These are phyloP conservation scores for Pseudochaenichthys georgianus DNA, from an alignment of 2,797 vertebrate species.

Conservation along the genomic window DNA sequence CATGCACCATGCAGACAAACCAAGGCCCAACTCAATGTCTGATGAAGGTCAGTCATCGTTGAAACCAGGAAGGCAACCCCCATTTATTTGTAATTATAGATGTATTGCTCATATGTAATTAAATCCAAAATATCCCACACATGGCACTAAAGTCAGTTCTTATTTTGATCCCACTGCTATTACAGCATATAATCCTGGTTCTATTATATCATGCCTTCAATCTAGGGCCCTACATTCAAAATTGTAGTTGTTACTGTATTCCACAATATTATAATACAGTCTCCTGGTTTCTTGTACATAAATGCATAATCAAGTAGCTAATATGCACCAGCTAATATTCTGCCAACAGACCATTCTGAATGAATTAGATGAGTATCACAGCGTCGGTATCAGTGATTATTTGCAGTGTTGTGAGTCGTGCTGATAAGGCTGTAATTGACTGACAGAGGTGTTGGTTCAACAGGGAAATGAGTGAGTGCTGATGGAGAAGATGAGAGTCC, in stretches of 20 bases:
- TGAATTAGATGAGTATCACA: background rate
- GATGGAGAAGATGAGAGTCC: constrained; percentile 19
- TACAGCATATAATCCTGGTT: too few species aligned
- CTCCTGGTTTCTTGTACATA: too few species aligned
- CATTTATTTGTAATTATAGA: background rate
- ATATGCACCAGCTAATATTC: background rate
- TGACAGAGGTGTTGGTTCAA: constrained; percentile 2
- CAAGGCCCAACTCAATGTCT: constrained; percentile 21
- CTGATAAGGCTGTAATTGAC: constrained; percentile 1
- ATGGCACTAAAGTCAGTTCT: background rate
- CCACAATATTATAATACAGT: too few species aligned
- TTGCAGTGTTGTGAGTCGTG: background rate
- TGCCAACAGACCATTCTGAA: background rate
- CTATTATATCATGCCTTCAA: too few species aligned
- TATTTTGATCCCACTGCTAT: too few species aligned
- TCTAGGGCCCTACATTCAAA: too few species aligned
- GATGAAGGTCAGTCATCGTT: constrained; percentile 58
- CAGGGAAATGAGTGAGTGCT: background rate
- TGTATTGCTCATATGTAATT: background rate
- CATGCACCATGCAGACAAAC: background rate
- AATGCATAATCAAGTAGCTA: too few species aligned
- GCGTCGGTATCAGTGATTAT: background rate
- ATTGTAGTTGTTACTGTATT: too few species aligned
- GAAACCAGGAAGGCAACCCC: background rate
- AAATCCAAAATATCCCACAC: background rate